These are phyloP conservation scores for Trematocara stigmaticum DNA, from an alignment of 2,113 vertebrate genomes.

Conservation along the genomic window DNA sequence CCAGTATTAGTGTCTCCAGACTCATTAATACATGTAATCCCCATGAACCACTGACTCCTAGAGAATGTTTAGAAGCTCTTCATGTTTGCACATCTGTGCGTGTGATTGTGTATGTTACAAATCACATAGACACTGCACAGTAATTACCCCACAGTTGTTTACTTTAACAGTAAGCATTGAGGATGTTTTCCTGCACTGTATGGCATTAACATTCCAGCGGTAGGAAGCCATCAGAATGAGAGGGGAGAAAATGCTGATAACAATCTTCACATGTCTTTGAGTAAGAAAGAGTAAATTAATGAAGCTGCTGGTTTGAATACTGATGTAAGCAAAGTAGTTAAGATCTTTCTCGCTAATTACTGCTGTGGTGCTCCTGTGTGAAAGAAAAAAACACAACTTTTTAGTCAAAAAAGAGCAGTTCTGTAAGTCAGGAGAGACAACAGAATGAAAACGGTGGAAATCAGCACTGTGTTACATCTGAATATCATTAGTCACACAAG, in stretches of 20 bases:
- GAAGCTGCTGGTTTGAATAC: background rate
- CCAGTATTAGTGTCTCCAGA: background rate
- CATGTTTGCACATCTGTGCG: background rate
- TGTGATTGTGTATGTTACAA: background rate
- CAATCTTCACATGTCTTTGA: background rate
- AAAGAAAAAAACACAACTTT: background rate
- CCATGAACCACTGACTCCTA: background rate
- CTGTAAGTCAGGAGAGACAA: background rate
- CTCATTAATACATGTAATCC: conserved; percentile 9
- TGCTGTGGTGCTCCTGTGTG: background rate
- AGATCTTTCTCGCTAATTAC: background rate
- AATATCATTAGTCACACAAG: background rate
- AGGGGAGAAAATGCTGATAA: background rate
- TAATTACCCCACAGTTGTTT: conserved; percentile 4
- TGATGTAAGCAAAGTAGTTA: background rate
- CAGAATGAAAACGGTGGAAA: background rate
- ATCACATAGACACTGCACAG: background rate
- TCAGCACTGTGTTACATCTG: background rate
- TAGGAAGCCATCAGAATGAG: background rate
- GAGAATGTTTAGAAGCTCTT: background rate
- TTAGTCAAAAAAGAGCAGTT: background rate
- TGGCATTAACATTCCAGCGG: background rate
- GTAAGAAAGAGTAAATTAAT: background rate
- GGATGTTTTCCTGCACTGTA: background rate
- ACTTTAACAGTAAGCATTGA: background rate